phyloP scores from a whole-genome alignment of 2,888 invertebrate species.

The Busseola fusca region DNA sequence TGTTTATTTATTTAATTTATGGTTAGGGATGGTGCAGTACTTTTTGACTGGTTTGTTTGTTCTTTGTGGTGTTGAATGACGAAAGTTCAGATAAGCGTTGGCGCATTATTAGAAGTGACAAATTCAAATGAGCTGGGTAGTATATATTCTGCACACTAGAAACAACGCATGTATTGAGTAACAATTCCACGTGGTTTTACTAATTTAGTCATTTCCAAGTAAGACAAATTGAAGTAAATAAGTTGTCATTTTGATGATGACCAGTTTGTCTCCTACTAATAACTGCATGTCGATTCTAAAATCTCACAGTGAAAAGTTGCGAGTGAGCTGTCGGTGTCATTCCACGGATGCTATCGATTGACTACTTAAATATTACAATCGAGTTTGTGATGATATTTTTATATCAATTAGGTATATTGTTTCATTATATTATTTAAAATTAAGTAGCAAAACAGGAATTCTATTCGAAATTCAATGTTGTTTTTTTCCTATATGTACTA shows the following conservation, averaged over 20 bases:
- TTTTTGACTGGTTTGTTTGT: not conserved
- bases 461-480: no score
- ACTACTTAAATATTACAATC: no score
- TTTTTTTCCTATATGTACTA: no score
- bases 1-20: conserved; percentile 16
- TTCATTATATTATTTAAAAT: no score
- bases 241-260: not conserved
- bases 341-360: no score
- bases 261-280: no score
- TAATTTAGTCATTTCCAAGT: not conserved
- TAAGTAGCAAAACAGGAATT: no score
- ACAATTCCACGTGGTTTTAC: not conserved
- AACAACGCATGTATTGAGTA: not conserved
- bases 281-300: not conserved
- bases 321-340: no score
- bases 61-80: not conserved
- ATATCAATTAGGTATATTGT: no score
- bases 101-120: not conserved
- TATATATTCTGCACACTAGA: not conserved
- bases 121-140: no score
- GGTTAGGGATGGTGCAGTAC: not conserved
- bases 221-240: not conserved
- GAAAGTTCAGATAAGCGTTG: not conserved
- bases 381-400: no score
- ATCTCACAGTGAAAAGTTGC: no score